Evolutionary conservation across 2,797 vertebrate species (phyloP).

Genomic region (Tangara arthus): DNA sequence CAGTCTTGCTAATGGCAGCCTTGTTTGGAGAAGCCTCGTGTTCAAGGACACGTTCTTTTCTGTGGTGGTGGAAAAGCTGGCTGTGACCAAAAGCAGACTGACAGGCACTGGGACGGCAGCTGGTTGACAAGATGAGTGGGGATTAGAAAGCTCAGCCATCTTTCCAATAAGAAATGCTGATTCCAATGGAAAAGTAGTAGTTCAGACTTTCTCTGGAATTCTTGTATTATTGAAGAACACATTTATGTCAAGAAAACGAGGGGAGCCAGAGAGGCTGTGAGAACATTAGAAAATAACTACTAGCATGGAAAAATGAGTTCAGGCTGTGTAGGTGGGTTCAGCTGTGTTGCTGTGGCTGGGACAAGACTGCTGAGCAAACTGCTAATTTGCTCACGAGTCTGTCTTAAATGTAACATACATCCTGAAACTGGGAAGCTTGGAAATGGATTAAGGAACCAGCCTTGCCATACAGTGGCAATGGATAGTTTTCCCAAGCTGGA

Average conservation of each 20-base stretch:
- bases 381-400: background rate
- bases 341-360: slow-evolving; percentile 25
- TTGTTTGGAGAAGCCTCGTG: slow-evolving; percentile 11
- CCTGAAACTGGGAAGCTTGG: background rate
- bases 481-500: background rate
- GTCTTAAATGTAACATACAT: background rate
- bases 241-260: slow-evolving; percentile 46
- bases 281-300: slow-evolving; percentile 58
- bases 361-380: background rate
- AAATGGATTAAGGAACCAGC: background rate
- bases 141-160: slow-evolving; percentile 43
- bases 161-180: slow-evolving; percentile 56
- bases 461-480: background rate
- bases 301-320: slow-evolving; percentile 47
- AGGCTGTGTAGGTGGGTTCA: slow-evolving; percentile 25
- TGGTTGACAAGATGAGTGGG: background rate
- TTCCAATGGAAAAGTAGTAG: slow-evolving; percentile 57
- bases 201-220: slow-evolving; percentile 43
- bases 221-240: slow-evolving; percentile 52
- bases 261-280: background rate
- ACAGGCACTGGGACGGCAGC: background rate
- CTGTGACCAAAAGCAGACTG: slow-evolving; percentile 5
- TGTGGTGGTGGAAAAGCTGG: background rate
- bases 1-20: slow-evolving; percentile 14
- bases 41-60: background rate